Evolutionary conservation across 2,113 vertebrate species (phyloP).

Genomic region (Benitochromis conjunctus): DNA sequence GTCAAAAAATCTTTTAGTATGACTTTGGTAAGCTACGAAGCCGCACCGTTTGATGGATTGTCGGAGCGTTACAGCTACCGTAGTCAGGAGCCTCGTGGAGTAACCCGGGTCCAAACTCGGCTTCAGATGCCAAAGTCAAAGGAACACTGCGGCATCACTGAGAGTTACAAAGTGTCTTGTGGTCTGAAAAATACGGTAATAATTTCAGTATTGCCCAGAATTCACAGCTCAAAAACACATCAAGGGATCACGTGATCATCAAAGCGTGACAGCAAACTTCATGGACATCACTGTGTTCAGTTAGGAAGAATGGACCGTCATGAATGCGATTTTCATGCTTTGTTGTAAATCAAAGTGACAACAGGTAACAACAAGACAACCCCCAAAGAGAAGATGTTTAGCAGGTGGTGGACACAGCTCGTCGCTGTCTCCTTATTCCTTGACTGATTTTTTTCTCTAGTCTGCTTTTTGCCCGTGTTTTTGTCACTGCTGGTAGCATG

Average conservation of each 20-base stretch:
- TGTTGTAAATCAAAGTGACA: not conserved
- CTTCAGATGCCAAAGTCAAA: too few species aligned
- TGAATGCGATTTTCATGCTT: not conserved
- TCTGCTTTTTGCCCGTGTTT: not conserved
- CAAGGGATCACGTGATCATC: not conserved
- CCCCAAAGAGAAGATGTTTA: not conserved
- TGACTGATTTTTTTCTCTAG: not conserved
- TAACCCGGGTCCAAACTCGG: too few species aligned
- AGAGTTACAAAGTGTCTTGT: too few species aligned
- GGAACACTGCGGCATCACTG: too few species aligned
- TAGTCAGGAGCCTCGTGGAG: too few species aligned
- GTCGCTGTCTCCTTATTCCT: not conserved
- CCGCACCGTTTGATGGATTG: too few species aligned
- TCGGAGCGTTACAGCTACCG: too few species aligned
- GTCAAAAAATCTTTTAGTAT: too few species aligned
- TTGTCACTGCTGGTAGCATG: not conserved
- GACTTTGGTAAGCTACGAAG: too few species aligned
- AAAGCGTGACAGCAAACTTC: accelerated
- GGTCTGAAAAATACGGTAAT: too few species aligned
- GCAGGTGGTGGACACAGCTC: not conserved
- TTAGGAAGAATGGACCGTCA: not conserved
- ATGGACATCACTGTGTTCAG: not conserved
- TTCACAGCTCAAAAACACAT: not conserved
- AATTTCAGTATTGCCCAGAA: not conserved
- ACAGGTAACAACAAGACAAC: not conserved